Base-by-base conservation (phyloP, 1,140 invertebrate species). In the Heliconius eleuchia region DNA sequence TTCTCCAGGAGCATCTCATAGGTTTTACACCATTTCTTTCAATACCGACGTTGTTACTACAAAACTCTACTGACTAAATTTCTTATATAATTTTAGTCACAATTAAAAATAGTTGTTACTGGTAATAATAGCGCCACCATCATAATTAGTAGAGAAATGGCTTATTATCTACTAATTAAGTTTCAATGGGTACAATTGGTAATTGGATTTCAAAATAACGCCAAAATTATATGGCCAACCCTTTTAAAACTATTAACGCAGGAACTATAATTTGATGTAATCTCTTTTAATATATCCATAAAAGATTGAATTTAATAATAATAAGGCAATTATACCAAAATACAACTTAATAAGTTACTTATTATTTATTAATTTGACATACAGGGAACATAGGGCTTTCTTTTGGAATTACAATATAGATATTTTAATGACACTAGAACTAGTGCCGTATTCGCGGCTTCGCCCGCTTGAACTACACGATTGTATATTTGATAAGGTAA, bases 151-250 rank as follows among this genome's bases (percentile, higher is more conserved):
- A 71, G 66, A 66, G 73, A 73, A 76, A 80, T 76, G 71, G 79
- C 74, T 80, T 76, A 80, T 80, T 78, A 78, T 78, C 37, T 73
- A 73, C 76, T 73, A 73, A 78, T 78, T 80, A 80, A 76, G 52
- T 76, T 76, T 76, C 27, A 76, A 80, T 77, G 78, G 73, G 76
- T 76, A 55, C 37, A 72, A n/a, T 72, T 72, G 37, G 18, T 39
- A 72, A 72, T 72, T 72, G 71, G 71, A 72, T 72, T 72, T 37
- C 66, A 77, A 71, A 77, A 71, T 71, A 52, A 66, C 19, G 74
- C 34, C 57, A n/a, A 66, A 77, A 77, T 77, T 77, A 70, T 77
- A 77, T 77, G 60, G 71, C 71, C 57, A 27, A 46, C 66, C 75
- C 42, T 52, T 77, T 77, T 77, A 77, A 77, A 77, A 72, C 75